These are phyloP conservation scores for Euglossa dilemma DNA, from an alignment of 1,140 invertebrate species.

Conservation along the genomic window DNA sequence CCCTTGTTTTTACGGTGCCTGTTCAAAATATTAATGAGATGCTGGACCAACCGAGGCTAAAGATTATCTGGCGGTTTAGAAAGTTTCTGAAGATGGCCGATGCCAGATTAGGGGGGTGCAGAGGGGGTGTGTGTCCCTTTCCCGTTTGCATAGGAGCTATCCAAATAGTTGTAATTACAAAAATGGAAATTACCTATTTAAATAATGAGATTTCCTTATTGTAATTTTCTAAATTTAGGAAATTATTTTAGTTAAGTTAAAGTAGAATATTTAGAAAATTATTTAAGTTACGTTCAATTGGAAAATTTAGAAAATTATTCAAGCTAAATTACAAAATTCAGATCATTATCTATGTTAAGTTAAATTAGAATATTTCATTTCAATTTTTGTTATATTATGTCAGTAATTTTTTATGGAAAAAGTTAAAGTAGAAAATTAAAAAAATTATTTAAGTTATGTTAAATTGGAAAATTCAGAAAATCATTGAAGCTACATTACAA, in stretches of 20 bases:
- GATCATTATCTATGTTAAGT: no score
- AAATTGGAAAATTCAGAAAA: no score
- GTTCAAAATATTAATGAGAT: conserved; percentile 74
- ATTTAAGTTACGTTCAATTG: neutral
- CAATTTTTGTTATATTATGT: no score
- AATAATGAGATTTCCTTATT: neutral
- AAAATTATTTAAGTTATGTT: neutral
- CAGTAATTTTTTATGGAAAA: no score
- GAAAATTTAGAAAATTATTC: no score
- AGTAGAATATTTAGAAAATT: neutral
- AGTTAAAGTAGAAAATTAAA: no score
- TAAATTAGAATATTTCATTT: no score
- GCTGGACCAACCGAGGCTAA: conserved; percentile 41
- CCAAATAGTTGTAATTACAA: neutral
- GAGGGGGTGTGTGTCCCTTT: conserved; percentile 43
- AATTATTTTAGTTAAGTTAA: no score
- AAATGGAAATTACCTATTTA: conserved; percentile 8
- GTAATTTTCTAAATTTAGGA: neutral
- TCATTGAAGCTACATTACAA: no score
- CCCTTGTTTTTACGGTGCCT: conserved; percentile 45
- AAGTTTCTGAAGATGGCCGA: conserved; percentile 73
- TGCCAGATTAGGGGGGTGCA: conserved; percentile 32
- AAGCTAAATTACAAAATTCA: no score
- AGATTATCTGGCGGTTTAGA: conserved; percentile 76
- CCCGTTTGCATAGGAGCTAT: conserved; percentile 16